phyloP scores from a whole-genome alignment of 2,113 vertebrate genomes.

The Diphyllodes magnificus region DNA sequence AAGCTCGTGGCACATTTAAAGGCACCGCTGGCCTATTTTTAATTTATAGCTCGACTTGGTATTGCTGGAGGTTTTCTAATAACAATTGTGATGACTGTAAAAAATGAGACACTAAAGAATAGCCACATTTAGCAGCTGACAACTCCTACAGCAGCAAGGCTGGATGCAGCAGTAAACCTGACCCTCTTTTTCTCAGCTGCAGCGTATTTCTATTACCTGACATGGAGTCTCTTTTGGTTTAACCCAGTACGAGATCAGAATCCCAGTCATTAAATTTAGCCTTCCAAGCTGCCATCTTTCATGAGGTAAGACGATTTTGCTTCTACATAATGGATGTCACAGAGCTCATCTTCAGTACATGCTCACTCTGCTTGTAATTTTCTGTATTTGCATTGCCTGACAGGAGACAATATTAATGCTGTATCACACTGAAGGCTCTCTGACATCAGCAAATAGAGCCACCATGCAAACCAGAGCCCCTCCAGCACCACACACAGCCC shows the following conservation, averaged over 20 bases:
- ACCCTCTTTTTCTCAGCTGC: neutral
- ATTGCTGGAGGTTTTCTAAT: conserved; percentile 22
- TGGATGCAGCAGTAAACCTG: neutral
- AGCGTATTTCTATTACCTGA: neutral
- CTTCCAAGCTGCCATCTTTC: conserved; percentile 24
- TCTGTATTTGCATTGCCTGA: conserved; percentile 58
- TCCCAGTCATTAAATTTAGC: conserved; percentile 23
- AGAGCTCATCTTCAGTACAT: conserved; percentile 29
- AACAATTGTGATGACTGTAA: neutral
- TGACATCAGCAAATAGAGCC: conserved; percentile 50
- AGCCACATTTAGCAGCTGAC: neutral
- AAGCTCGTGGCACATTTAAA: conserved; percentile 47
- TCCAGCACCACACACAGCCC: neutral
- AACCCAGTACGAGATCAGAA: neutral
- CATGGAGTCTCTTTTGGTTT: neutral
- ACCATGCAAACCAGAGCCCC: neutral
- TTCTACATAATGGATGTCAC: conserved; percentile 43
- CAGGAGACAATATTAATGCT: conserved; percentile 43
- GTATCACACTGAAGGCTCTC: conserved; percentile 25
- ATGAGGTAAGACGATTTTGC: conserved; percentile 10
- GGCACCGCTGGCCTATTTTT: conserved; percentile 33
- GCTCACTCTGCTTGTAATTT: conserved; percentile 36
- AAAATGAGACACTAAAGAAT: neutral
- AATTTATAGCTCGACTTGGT: conserved; percentile 22
- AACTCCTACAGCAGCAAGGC: neutral